A percentile compares a stretch with the other conserved stretches of the same genome.
phyloP scores from a whole-genome alignment of 2,797 vertebrate genomes.

The Pachyuromys duprasi region DNA sequence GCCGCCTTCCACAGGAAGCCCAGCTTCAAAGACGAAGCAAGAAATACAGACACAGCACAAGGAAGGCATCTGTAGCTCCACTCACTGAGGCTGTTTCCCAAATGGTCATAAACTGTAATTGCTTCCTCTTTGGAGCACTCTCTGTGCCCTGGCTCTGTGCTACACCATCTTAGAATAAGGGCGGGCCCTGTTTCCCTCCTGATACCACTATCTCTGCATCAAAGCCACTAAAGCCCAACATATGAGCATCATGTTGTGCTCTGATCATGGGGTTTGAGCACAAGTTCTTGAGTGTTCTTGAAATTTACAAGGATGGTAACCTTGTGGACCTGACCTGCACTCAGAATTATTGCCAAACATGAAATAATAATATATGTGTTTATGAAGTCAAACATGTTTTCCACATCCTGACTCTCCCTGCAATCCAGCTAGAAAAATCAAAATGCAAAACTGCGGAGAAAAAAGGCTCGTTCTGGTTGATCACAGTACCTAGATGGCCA shows the following conservation, averaged over 20 bases:
- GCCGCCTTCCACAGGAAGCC: fast-evolving
- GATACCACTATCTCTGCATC: fast-evolving
- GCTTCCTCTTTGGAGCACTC: not conserved
- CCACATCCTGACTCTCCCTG: not conserved
- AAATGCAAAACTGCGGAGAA: not conserved
- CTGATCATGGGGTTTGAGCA: fast-evolving
- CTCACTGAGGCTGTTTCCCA: not conserved
- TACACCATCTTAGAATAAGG: fast-evolving
- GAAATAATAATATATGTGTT: not conserved
- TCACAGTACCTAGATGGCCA: fast-evolving
- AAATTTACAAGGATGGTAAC: not conserved
- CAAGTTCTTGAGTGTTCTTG: not conserved
- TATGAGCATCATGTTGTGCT: fast-evolving
- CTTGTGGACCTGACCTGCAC: not conserved
- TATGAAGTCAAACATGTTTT: not conserved
- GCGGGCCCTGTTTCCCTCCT: fast-evolving
- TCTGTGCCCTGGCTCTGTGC: not conserved
- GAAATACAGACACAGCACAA: fast-evolving
- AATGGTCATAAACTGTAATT: not conserved
- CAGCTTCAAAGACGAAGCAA: not conserved
- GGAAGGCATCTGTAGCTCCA: not conserved
- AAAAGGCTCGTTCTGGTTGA: not conserved
- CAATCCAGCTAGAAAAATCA: not conserved
- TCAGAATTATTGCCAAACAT: not conserved
- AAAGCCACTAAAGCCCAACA: fast-evolving